These are phyloP conservation scores for Oryzias curvinotus DNA, from an alignment of 2,113 vertebrate genomes.

Conservation along the genomic window DNA sequence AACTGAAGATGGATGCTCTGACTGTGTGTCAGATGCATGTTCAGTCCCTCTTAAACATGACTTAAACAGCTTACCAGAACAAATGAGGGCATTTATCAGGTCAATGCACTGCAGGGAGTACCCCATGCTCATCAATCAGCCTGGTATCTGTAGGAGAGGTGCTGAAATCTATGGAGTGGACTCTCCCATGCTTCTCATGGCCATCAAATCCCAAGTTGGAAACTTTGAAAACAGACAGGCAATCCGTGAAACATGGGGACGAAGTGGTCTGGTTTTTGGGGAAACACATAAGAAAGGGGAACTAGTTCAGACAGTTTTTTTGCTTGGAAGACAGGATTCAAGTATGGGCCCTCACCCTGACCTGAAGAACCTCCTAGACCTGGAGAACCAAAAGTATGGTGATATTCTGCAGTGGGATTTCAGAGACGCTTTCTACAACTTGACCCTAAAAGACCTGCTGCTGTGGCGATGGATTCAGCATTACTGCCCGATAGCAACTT, in stretches of 20 bases:
- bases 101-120: conserved; percentile 80
- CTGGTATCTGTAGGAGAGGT: conserved; percentile 55
- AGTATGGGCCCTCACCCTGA: conserved; percentile 73
- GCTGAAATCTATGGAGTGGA: conserved; percentile 13
- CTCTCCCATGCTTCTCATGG: conserved; percentile 73
- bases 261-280: conserved; percentile 59
- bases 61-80: conserved; percentile 66
- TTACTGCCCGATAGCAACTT: conserved; percentile 67
- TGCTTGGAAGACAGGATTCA: conserved; percentile 76
- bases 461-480: conserved; percentile 78
- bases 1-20: conserved; percentile 28
- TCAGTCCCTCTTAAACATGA: conserved; percentile 40
- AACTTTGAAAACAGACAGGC: conserved; percentile 83
- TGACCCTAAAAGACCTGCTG: conserved; percentile 81
- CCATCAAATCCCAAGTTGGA: conserved; percentile 78
- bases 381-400: conserved; percentile 69
- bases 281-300: conserved; percentile 31
- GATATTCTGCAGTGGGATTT: conserved; percentile 84
- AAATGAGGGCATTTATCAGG: conserved; percentile 72
- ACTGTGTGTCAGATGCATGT: conserved; percentile 45
- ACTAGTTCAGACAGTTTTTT: conserved; percentile 73
- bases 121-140: conserved; percentile 72
- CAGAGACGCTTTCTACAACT: conserved; percentile 79
- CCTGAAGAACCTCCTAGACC: conserved; percentile 66
- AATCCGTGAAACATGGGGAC: conserved; percentile 81